Percentiles rank a stretch among this genome's conserved stretches.
These are phyloP conservation scores for Colistium nudipinnis DNA, from an alignment of 2,113 vertebrate species.

Conservation along the genomic window DNA sequence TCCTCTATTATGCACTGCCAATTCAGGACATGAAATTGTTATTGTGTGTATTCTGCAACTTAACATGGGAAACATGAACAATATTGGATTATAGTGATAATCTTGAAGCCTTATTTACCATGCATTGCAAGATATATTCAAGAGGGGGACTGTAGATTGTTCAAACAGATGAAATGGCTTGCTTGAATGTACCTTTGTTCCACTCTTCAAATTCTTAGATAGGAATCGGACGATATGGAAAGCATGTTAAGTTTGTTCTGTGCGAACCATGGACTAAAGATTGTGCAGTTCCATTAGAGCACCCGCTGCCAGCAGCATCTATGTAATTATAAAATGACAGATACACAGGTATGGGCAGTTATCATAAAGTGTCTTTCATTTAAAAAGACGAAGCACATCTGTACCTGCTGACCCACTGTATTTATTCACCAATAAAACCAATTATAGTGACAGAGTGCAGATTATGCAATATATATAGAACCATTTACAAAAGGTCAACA, in stretches of 20 bases:
- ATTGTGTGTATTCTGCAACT: constrained; percentile 46
- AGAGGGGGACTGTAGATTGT: constrained; percentile 59
- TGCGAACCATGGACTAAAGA: constrained; percentile 51
- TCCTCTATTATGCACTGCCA: constrained; percentile 46
- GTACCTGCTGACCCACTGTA: neutral
- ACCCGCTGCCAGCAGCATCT: constrained; percentile 19
- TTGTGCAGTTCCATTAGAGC: constrained; percentile 17
- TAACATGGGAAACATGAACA: constrained; percentile 57
- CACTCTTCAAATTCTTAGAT: constrained; percentile 59
- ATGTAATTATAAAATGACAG: constrained; percentile 34
- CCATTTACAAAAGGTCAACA: constrained; percentile 26
- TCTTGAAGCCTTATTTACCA: constrained; percentile 61
- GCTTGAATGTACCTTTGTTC: constrained; percentile 40
- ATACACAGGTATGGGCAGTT: constrained; percentile 3
- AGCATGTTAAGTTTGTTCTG: constrained; percentile 57
- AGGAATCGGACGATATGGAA: constrained; percentile 64
- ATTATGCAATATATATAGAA: constrained; percentile 4
- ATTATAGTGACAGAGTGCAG: constrained; percentile 14
- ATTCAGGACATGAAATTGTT: constrained; percentile 51
- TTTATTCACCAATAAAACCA: neutral
- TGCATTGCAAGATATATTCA: constrained; percentile 58
- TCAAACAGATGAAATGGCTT: constrained; percentile 67
- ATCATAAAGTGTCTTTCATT: constrained; percentile 16
- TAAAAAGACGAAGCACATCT: neutral
- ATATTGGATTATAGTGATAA: constrained; percentile 58